These are phyloP conservation scores for Datnioides undecimradiatus DNA, from an alignment of 2,113 vertebrate genomes.

Conservation along the genomic window DNA sequence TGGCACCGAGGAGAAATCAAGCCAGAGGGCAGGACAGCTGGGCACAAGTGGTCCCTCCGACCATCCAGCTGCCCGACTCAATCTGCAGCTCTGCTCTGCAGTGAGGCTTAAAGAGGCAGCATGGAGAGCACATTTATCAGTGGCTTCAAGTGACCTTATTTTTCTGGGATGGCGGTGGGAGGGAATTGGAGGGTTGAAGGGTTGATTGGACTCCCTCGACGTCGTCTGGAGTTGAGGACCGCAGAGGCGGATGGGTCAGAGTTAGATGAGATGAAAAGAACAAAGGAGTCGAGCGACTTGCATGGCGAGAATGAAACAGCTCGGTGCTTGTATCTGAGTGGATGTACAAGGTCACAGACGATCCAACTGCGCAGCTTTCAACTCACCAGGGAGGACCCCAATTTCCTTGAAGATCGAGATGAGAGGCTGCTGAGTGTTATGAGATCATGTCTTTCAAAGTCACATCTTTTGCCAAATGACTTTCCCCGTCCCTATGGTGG, in stretches of 20 bases:
- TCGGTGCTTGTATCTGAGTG: constrained; percentile 14
- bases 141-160: constrained; percentile 62
- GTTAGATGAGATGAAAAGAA: constrained; percentile 22
- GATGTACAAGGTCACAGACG: constrained; percentile 26
- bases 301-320: constrained; percentile 41
- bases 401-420: not conserved
- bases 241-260: constrained; percentile 33
- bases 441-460: constrained; percentile 22
- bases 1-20: constrained; percentile 38
- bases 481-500: not conserved
- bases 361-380: not conserved
- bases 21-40: constrained; percentile 49
- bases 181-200: constrained; percentile 20
- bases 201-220: constrained; percentile 42
- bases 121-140: constrained; percentile 41
- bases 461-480: constrained; percentile 16
- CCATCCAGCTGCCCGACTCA: constrained; percentile 51
- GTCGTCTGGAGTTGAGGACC: constrained; percentile 7
- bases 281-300: not conserved
- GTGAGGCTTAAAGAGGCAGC: constrained; percentile 61
- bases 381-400: constrained; percentile 17
- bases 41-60: constrained; percentile 40
- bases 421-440: constrained; percentile 1
- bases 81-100: constrained; percentile 54
- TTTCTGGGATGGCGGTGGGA: constrained; percentile 22